Evolutionary conservation across 2,113 vertebrate genomes (phyloP).

Genomic region (Lophius piscatorius): DNA sequence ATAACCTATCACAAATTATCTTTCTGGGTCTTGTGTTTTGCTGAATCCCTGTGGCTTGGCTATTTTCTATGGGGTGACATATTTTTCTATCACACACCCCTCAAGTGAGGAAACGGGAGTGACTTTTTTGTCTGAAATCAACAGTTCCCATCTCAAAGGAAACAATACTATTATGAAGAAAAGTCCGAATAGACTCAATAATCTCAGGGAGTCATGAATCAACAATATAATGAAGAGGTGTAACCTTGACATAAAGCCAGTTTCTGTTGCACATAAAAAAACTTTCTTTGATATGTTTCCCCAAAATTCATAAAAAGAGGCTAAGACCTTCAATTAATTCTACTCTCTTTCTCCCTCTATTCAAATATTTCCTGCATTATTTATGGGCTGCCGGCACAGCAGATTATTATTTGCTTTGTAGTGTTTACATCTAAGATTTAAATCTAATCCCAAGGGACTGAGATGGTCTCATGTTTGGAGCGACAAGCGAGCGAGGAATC

Average conservation of each 20-base stretch:
- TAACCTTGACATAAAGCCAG: constrained; percentile 35
- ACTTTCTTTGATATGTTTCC: constrained; percentile 47
- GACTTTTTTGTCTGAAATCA: constrained; percentile 16
- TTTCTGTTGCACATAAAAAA: constrained; percentile 34
- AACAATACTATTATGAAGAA: constrained; percentile 23
- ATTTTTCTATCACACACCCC: constrained; percentile 27
- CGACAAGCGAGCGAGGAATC: constrained; percentile 47
- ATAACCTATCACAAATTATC: constrained; percentile 41
- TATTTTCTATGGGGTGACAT: constrained; percentile 13
- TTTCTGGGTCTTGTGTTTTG: constrained; percentile 16
- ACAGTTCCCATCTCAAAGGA: constrained; percentile 28
- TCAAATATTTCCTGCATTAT: constrained; percentile 71
- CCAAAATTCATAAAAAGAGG: constrained; percentile 34
- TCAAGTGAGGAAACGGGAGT: constrained; percentile 6
- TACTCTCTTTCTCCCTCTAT: constrained; percentile 40
- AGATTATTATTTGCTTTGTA: constrained; percentile 70
- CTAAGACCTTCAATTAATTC: constrained; percentile 73
- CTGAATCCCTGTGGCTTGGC: neutral
- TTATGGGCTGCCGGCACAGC: constrained; percentile 52
- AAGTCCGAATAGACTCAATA: constrained; percentile 27
- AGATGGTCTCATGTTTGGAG: constrained; percentile 57
- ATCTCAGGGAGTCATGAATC: constrained; percentile 8
- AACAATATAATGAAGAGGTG: constrained; percentile 4
- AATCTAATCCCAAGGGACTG: constrained; percentile 67
- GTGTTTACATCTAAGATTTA: constrained; percentile 72